These are phyloP conservation scores for Hippocampus zosterae DNA, from an alignment of 2,113 vertebrate genomes.

Conservation along the genomic window DNA sequence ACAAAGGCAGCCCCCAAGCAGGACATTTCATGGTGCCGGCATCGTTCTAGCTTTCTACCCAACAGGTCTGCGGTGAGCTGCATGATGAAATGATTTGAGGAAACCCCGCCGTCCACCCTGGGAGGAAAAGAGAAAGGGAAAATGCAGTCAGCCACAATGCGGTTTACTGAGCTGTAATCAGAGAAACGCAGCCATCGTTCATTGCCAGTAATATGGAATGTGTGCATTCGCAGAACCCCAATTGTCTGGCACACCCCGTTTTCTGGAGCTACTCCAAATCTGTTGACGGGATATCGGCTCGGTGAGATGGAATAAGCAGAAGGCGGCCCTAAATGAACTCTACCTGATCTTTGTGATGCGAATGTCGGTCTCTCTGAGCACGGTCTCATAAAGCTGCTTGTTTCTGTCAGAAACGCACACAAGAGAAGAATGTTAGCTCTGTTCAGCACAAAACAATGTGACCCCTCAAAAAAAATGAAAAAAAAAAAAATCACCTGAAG, in stretches of 20 bases:
- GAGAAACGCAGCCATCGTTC: conserved; percentile 34
- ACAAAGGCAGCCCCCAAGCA: conserved; percentile 90
- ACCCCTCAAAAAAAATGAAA: too few species aligned
- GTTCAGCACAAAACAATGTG: not conserved
- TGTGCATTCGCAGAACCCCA: conserved; percentile 21
- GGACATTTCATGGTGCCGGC: conserved; percentile 82
- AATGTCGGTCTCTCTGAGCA: conserved; percentile 80
- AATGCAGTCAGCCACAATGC: conserved; percentile 14
- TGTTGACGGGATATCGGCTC: conserved; percentile 12
- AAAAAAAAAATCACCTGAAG: conserved; percentile 78
- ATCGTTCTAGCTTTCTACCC: conserved; percentile 76
- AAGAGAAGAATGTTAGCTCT: not conserved
- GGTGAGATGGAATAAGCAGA: conserved; percentile 4
- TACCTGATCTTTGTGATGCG: conserved; percentile 85
- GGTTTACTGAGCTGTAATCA: conserved; percentile 27
- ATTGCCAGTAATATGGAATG: conserved; percentile 29
- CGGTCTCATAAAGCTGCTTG: conserved; percentile 86
- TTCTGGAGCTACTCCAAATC: conserved; percentile 21
- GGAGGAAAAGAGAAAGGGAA: not conserved
- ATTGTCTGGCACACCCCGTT: conserved; percentile 7
- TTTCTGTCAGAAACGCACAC: conserved; percentile 71
- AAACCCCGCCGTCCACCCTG: conserved; percentile 93
- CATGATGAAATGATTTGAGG: conserved; percentile 89
- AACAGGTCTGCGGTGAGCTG: conserved; percentile 93
- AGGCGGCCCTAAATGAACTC: not conserved